Conservation (phyloP, 2,797 vertebrate species). For the Gallirallus australis region DNA sequence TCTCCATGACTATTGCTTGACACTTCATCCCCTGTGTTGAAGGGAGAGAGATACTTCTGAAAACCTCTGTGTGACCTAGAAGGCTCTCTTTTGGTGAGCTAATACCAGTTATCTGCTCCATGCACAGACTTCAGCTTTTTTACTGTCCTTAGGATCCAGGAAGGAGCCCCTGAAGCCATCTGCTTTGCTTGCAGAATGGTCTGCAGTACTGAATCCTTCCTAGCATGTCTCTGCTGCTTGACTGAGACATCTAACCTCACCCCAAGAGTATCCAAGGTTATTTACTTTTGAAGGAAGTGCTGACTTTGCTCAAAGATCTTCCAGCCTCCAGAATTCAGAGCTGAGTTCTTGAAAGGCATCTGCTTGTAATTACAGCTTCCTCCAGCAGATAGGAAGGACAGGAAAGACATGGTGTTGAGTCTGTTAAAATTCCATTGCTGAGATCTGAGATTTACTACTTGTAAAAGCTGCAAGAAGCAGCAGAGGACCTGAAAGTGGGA, state of each 20-base stretch:
- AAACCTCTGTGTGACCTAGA: background rate
- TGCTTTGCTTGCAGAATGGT: background rate
- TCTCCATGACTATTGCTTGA: background rate
- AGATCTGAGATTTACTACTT: conserved; percentile 58
- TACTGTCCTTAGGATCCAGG: background rate
- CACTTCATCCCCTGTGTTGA: background rate
- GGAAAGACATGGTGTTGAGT: conserved; percentile 47
- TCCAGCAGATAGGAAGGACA: conserved; percentile 66
- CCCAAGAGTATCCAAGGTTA: background rate
- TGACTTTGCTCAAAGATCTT: background rate
- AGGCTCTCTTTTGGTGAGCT: background rate
- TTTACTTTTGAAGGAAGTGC: background rate
- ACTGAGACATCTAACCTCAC: background rate
- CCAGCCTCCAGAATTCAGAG: background rate
- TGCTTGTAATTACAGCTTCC: conserved; percentile 49
- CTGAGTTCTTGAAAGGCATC: conserved; percentile 57
- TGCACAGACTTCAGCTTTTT: background rate
- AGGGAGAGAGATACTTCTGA: background rate
- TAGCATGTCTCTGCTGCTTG: background rate
- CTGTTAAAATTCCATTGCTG: conserved; percentile 50
- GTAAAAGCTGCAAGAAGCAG: conserved; percentile 58
- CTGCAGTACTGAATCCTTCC: background rate
- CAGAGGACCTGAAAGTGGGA: background rate
- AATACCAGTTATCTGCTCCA: background rate
- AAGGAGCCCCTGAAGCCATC: background rate